phyloP scores from a whole-genome alignment of 2,113 vertebrate species.

The Struthio camelus region DNA sequence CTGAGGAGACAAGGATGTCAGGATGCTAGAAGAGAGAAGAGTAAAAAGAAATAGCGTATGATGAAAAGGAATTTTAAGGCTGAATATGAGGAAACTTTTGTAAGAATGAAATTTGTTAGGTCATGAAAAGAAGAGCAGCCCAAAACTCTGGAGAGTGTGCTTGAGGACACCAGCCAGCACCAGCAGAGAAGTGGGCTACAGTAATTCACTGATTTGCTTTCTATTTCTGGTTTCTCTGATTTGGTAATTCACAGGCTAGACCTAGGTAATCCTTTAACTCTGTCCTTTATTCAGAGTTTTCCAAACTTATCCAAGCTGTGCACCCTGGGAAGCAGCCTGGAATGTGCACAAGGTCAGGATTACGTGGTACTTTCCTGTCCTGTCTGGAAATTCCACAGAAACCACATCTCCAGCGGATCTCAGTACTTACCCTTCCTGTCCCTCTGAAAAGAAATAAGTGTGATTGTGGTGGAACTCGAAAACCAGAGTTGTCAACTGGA shows the following conservation, averaged over 20 bases:
- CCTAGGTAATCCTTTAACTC: neutral
- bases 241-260: neutral
- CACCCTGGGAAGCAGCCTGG: neutral
- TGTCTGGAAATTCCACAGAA: neutral
- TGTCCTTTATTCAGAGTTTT: neutral
- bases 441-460: neutral
- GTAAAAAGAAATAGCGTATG: neutral
- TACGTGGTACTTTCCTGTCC: neutral
- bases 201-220: neutral
- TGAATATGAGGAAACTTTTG: neutral
- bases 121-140: neutral
- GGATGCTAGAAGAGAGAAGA: neutral
- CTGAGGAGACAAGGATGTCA: neutral
- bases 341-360: neutral
- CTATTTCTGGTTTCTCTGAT: neutral
- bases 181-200: neutral
- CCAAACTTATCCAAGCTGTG: neutral
- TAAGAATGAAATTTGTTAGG: neutral
- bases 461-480: neutral
- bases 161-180: neutral
- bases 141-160: neutral
- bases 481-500: neutral
- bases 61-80: neutral
- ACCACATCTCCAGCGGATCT: neutral
- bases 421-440: neutral